phyloP scores from a whole-genome alignment of 2,888 invertebrate genomes.

The Homarus gammarus region DNA sequence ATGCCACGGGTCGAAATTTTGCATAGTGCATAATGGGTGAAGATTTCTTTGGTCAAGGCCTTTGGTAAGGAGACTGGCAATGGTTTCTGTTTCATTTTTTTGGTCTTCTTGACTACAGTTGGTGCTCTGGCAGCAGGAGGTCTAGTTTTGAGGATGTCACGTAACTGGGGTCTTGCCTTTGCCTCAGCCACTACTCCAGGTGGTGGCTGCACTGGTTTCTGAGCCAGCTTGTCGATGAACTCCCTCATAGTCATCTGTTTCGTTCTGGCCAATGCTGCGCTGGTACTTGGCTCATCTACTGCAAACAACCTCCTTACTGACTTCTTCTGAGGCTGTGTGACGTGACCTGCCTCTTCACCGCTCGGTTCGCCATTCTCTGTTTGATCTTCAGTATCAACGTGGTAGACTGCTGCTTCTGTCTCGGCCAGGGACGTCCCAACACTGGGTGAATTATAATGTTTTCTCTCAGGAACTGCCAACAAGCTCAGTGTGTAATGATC shows the following conservation, averaged over 20 bases:
- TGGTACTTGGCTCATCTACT: neutral
- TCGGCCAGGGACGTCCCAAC: neutral
- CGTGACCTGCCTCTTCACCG: neutral
- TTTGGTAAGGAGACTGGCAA: neutral
- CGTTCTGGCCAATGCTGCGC: neutral
- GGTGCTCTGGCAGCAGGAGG: neutral
- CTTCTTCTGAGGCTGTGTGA: neutral
- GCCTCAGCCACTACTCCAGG: neutral
- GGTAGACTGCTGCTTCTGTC: neutral
- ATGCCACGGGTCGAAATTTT: neutral
- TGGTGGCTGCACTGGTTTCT: constrained; percentile 15
- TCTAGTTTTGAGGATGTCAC: neutral
- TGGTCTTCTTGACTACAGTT: neutral
- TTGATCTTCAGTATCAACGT: neutral
- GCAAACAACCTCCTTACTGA: neutral
- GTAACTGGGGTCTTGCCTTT: neutral
- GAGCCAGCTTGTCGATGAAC: constrained; percentile 8
- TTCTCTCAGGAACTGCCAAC: neutral
- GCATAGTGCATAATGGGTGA: constrained; percentile 25
- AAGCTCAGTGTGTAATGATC: neutral
- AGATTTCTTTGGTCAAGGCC: constrained; percentile 12
- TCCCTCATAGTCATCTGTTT: constrained; percentile 41
- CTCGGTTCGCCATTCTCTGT: neutral
- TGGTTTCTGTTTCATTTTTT: neutral
- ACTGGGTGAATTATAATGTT: neutral